Evolutionary conservation across 2,888 invertebrate genomes (phyloP).

Genomic region (Lepidocyrtoides sp.): DNA sequence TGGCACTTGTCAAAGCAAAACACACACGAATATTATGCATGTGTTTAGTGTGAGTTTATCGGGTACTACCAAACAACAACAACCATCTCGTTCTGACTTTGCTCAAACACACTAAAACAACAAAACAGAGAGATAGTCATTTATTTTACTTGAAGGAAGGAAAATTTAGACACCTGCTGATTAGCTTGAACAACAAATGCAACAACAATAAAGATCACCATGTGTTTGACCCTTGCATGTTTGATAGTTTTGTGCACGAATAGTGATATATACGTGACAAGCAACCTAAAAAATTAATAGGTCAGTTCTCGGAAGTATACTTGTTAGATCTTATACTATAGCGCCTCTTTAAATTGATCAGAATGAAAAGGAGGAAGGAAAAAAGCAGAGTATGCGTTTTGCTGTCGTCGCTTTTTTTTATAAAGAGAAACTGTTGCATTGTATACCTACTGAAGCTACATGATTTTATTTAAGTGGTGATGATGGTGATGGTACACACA

Average conservation of each 20-base stretch:
- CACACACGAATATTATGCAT: conserved; percentile 58
- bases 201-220: conserved; percentile 69
- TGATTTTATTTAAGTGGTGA: neutral
- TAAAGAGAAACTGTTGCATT: neutral
- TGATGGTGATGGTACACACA: neutral
- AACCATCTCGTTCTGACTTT: neutral
- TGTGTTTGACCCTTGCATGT: conserved; percentile 69
- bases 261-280: conserved; percentile 68
- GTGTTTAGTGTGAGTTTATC: conserved; percentile 28
- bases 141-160: conserved; percentile 64
- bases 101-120: neutral
- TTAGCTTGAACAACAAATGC: conserved; percentile 63
- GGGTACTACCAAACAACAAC: conserved; percentile 48
- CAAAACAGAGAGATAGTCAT: conserved; percentile 52
- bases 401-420: neutral
- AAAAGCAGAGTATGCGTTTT: neutral
- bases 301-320: conserved; percentile 69
- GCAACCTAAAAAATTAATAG: conserved; percentile 74
- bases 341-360: conserved; percentile 34
- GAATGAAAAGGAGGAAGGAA: conserved; percentile 40
- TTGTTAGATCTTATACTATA: conserved; percentile 9
- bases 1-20: conserved; percentile 73
- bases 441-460: too few species aligned
- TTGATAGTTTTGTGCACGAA: conserved; percentile 41
- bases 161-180: conserved; percentile 76